A percentile compares a stretch with the other conserved stretches of the same genome.
These are phyloP conservation scores for Parnassius orleans DNA, from an alignment of 2,888 invertebrate species.

Conservation along the genomic window DNA sequence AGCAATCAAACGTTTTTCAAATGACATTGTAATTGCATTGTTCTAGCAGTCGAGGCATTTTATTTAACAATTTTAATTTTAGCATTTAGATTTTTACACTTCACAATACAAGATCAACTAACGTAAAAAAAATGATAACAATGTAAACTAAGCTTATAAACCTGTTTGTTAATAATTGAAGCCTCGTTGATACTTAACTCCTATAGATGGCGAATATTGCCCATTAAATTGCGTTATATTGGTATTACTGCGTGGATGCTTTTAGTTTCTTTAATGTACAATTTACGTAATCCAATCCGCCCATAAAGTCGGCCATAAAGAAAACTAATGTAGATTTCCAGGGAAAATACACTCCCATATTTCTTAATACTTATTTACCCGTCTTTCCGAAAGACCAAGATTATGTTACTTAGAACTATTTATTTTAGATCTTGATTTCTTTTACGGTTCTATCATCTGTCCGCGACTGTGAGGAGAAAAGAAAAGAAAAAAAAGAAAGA, in stretches of 20 bases:
- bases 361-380: neutral
- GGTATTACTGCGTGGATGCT: conserved; percentile 16
- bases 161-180: conserved; percentile 3
- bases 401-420: too few species aligned
- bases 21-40: conserved; percentile 2
- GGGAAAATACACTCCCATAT: conserved; percentile 9
- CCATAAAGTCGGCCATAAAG: conserved; percentile 23
- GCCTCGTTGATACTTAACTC: conserved; percentile 7
- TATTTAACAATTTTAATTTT: too few species aligned
- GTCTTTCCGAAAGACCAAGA: too few species aligned
- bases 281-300: conserved; percentile 23
- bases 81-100: neutral
- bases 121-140: neutral
- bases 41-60: neutral
- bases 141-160: neutral
- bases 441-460: too few species aligned
- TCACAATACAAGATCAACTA: neutral
- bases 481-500: too few species aligned
- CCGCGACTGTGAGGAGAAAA: too few species aligned
- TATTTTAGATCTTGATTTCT: too few species aligned
- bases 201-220: conserved; percentile 6
- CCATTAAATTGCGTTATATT: conserved; percentile 19
- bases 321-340: conserved; percentile 19
- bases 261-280: conserved; percentile 21
- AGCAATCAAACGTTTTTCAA: conserved; percentile 8